A percentile compares a stretch with the other conserved stretches of the same genome.
phyloP scores from a whole-genome alignment of 2,797 vertebrate species.

The Myotis pilosus region DNA sequence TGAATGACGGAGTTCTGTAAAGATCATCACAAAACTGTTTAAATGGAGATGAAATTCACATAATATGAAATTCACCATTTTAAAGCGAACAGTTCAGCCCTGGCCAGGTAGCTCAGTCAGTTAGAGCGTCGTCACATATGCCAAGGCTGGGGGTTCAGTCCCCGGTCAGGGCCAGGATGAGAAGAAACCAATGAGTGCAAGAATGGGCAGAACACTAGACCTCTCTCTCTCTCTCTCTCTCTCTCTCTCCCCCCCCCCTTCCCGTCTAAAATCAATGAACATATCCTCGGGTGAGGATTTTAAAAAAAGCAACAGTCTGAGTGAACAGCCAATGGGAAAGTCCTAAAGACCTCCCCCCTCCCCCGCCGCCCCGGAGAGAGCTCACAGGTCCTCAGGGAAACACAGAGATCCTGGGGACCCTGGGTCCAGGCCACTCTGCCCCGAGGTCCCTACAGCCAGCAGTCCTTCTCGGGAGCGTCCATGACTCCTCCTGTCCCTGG shows the following conservation, averaged over 20 bases:
- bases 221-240: background rate
- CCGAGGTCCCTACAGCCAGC: fast-evolving
- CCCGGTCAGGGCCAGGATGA: background rate
- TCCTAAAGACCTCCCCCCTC: background rate
- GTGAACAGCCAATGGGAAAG: background rate
- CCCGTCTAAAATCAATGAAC: no score
- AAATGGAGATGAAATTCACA: background rate
- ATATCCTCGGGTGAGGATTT: background rate
- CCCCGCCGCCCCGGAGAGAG: no score
- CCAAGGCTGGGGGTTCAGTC: background rate
- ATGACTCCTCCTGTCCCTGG: background rate
- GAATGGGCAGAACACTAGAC: background rate
- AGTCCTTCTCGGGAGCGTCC: no score
- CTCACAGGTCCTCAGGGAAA: background rate
- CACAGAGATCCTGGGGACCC: fast-evolving
- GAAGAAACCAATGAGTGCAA: background rate
- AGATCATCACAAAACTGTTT: background rate
- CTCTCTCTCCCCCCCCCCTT: no score
- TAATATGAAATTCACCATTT: background rate
- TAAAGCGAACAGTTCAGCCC: background rate
- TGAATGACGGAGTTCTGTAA: background rate
- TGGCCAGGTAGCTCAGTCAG: background rate
- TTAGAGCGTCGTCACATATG: background rate
- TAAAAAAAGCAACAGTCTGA: background rate
- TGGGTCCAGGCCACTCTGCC: background rate